phyloP scores from a whole-genome alignment of 2,888 invertebrate species.

The Leptothorax acervorum region DNA sequence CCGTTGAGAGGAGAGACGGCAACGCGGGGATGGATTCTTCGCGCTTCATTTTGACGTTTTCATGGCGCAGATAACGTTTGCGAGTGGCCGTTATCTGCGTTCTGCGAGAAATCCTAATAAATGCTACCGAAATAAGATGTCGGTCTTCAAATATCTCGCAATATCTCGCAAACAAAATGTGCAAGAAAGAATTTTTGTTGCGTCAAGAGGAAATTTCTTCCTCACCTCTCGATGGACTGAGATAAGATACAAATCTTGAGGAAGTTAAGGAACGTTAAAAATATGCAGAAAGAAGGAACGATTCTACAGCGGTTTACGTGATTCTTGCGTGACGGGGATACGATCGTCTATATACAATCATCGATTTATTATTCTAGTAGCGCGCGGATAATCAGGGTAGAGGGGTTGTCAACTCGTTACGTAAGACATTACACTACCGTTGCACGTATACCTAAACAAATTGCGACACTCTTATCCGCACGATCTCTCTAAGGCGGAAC shows the following conservation, averaged over 20 bases:
- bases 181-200: not conserved
- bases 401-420: slow-evolving; percentile 26
- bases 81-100: not conserved
- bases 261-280: not conserved
- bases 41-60: not conserved
- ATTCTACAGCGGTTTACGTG: not conserved
- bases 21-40: not conserved
- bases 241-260: not conserved
- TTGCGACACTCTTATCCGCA: not conserved
- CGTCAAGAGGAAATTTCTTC: not conserved
- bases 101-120: not conserved
- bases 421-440: not conserved
- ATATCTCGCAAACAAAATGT: not conserved
- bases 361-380: slow-evolving; percentile 9
- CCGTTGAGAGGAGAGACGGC: slow-evolving; percentile 25
- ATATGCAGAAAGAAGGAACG: not conserved
- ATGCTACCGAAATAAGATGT: not conserved
- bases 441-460: slow-evolving; percentile 12
- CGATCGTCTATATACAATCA: not conserved
- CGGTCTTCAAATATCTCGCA: not conserved
- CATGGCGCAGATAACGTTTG: not conserved
- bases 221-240: too few species aligned
- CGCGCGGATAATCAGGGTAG: not conserved
- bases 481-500: not conserved
- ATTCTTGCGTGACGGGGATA: slow-evolving; percentile 19